phyloP scores from a whole-genome alignment of 2,797 vertebrate genomes.

The Schizopygopsis malacanthus region DNA sequence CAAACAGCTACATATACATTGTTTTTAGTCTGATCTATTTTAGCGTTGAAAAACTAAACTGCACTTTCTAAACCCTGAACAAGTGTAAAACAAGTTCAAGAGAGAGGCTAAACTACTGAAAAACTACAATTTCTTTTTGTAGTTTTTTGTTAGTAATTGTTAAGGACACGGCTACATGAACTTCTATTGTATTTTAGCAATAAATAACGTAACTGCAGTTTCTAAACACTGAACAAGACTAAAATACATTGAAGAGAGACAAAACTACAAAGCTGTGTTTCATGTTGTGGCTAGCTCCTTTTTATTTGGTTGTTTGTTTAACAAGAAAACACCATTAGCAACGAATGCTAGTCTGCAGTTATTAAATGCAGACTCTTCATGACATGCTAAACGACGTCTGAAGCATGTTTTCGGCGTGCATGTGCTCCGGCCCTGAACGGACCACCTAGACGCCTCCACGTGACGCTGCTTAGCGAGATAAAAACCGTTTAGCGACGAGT shows the following conservation, averaged over 20 bases:
- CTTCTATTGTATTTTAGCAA: neutral
- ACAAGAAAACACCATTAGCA: neutral
- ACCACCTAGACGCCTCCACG: conserved; percentile 31
- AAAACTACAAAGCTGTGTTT: neutral
- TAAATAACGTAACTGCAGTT: neutral
- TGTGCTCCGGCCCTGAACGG: neutral
- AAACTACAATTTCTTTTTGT: neutral
- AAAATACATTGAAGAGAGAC: neutral
- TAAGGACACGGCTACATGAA: neutral
- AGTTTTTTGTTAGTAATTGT: neutral
- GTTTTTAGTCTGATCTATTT: neutral
- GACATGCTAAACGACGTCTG: neutral
- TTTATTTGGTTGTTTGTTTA: neutral
- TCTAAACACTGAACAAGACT: neutral
- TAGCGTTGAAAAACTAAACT: neutral
- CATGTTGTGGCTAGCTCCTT: neutral
- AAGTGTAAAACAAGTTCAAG: neutral
- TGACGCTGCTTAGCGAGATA: neutral
- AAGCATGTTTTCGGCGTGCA: neutral
- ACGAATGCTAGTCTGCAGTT: neutral
- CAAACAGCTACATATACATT: neutral
- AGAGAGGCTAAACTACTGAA: neutral
- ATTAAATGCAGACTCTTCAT: neutral
- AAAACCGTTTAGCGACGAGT: conserved; percentile 7
- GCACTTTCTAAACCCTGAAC: neutral